Evolutionary conservation across 2,113 vertebrate species (phyloP).

Genomic region (Sialia sialis): DNA sequence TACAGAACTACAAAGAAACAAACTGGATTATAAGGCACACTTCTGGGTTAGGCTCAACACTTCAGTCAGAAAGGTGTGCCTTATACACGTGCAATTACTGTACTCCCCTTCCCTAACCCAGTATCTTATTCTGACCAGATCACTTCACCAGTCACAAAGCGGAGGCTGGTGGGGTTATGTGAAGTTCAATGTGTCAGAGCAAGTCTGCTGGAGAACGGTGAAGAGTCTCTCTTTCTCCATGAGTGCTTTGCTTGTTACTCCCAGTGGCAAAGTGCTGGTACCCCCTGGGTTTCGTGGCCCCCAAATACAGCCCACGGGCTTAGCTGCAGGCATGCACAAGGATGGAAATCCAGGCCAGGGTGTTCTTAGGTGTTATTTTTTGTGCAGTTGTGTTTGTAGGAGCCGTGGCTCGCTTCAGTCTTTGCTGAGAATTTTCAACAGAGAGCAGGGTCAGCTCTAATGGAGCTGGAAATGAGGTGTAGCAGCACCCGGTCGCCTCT

Average conservation of each 20-base stretch:
- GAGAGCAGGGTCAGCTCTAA: background rate
- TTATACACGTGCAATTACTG: too few relatives aligned
- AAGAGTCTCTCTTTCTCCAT: background rate
- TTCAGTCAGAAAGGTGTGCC: too few relatives aligned
- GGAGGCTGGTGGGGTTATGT: background rate
- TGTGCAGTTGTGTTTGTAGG: background rate
- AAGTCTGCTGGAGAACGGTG: background rate
- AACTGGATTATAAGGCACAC: too few relatives aligned
- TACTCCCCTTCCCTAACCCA: background rate
- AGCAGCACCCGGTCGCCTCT: background rate
- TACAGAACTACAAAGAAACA: too few relatives aligned
- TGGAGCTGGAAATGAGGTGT: background rate
- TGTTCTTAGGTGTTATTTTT: background rate
- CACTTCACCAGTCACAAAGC: background rate
- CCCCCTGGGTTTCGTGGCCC: background rate
- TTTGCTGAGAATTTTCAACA: fast-evolving
- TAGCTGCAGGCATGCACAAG: fast-evolving
- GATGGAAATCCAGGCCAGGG: background rate
- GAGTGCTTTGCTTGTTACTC: background rate
- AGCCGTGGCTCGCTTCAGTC: background rate
- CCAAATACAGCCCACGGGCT: background rate
- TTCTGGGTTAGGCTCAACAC: too few relatives aligned
- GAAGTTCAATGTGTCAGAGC: background rate
- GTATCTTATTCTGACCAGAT: background rate
- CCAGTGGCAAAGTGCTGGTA: background rate